A percentile compares a stretch with the other conserved stretches of the same genome.
Conservation (phyloP, 2,113 vertebrate genomes). For the Etheostoma spectabile region DNA sequence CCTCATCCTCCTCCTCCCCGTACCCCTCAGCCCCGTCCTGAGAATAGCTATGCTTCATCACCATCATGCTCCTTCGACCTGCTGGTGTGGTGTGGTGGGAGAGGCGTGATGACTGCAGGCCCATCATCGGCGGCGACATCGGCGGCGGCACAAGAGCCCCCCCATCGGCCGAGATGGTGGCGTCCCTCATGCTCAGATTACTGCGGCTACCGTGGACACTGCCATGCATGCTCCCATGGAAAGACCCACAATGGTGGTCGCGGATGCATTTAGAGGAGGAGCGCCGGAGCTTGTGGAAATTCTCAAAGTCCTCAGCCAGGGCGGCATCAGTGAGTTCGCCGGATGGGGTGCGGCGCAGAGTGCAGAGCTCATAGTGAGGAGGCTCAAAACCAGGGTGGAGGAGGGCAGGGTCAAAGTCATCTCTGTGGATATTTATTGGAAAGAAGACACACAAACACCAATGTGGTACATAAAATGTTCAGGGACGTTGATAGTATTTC, state of each 20-base stretch:
- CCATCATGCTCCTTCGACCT: slow-evolving; percentile 91
- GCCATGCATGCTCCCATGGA: slow-evolving; percentile 88
- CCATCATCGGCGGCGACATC: slow-evolving; percentile 67
- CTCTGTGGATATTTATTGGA: slow-evolving; percentile 66
- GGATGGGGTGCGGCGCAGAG: slow-evolving; percentile 88
- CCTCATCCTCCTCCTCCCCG: slow-evolving; percentile 86
- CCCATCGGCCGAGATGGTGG: slow-evolving; percentile 85
- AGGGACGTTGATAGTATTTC: too few species aligned
- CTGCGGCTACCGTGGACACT: slow-evolving; percentile 93
- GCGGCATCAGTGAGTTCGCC: slow-evolving; percentile 89
- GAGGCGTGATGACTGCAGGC: slow-evolving; percentile 68
- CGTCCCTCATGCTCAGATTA: slow-evolving; percentile 95
- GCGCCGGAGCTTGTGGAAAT: slow-evolving; percentile 91
- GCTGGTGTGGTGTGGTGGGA: slow-evolving; percentile 76
- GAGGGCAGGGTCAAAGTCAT: slow-evolving; percentile 95
- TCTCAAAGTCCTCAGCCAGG: slow-evolving; percentile 93
- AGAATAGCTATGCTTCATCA: slow-evolving; percentile 98
- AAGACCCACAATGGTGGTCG: slow-evolving; percentile 98
- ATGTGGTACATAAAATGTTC: too few species aligned
- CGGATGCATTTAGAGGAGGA: slow-evolving; percentile 96
- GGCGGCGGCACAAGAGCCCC: slow-evolving; percentile 78
- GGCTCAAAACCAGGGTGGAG: slow-evolving; percentile 96
- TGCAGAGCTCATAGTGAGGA: slow-evolving; percentile 97
- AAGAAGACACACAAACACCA: background rate
- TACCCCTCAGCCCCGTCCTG: slow-evolving; percentile 92